Percentiles rank a stretch among this genome's conserved stretches.
Conservation (phyloP, 30 jellyfish, hydroid and myxozoan species). For the Aurelia coerulea region DNA sequence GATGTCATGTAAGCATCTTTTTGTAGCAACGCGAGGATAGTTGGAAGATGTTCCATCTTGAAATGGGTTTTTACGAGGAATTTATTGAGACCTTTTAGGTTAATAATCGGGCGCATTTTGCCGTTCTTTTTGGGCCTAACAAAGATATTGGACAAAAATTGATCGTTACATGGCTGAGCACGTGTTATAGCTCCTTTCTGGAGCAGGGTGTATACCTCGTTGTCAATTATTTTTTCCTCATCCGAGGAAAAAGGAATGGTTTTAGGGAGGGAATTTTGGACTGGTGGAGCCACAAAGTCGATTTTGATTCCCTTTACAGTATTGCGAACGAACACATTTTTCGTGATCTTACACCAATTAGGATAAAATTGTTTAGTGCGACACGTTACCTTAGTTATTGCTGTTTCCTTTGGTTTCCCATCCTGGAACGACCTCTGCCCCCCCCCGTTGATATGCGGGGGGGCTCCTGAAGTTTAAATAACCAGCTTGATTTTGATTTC, state of each 20-base stretch:
- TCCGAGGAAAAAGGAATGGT: too few species aligned
- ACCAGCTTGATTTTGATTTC: not conserved
- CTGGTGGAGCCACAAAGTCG: not conserved
- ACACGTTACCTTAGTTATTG: not conserved
- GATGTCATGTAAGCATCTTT: too few species aligned
- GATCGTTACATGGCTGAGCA: not conserved
- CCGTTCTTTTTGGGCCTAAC: not conserved
- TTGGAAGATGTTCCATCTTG: too few species aligned
- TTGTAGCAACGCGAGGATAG: too few species aligned
- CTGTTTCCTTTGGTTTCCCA: not conserved
- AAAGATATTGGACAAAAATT: not conserved
- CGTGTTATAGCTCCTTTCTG: not conserved
- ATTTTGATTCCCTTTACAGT: not conserved
- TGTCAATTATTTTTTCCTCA: too few species aligned
- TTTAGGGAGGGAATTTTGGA: too few species aligned
- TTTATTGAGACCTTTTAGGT: too few species aligned
- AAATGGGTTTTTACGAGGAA: too few species aligned
- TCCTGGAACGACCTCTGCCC: too few species aligned
- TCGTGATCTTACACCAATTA: conserved; percentile 1
- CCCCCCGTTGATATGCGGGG: not conserved
- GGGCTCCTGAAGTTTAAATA: not conserved
- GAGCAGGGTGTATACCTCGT: too few species aligned
- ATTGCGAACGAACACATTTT: not conserved
- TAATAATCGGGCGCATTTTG: not conserved
- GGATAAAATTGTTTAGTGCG: not conserved